These are phyloP conservation scores for Geococcyx californianus DNA, from an alignment of 2,113 vertebrate species.

Conservation along the genomic window DNA sequence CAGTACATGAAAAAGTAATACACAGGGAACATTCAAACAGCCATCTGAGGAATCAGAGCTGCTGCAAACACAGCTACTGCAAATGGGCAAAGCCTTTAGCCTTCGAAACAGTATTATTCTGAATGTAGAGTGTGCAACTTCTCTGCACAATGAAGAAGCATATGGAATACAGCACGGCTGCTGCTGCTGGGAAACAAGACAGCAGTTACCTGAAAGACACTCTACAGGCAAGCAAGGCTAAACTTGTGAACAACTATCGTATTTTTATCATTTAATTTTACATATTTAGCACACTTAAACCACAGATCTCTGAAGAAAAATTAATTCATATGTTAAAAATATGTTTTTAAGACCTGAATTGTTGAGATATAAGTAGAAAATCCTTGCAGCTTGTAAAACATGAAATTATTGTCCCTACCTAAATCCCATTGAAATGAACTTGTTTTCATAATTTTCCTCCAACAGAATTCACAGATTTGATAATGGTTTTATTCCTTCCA, in stretches of 20 bases:
- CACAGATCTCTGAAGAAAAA: not conserved
- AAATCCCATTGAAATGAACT: not conserved
- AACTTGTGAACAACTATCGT: not conserved
- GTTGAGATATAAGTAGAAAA: not conserved
- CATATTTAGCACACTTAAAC: not conserved
- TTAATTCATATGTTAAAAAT: not conserved
- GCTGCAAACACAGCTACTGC: not conserved
- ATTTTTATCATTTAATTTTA: not conserved
- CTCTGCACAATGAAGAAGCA: not conserved
- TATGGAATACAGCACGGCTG: not conserved
- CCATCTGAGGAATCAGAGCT: not conserved
- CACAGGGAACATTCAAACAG: not conserved
- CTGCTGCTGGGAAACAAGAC: not conserved
- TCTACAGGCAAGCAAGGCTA: not conserved
- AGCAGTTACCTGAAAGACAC: not conserved
- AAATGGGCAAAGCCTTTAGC: not conserved
- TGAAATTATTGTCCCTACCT: not conserved
- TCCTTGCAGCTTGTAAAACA: not conserved
- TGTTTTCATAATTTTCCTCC: not conserved
- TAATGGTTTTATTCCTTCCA: not conserved
- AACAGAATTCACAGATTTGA: not conserved
- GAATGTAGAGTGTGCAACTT: not conserved
- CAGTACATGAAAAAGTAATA: not conserved
- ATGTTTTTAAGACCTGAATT: not conserved
- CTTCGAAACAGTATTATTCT: not conserved